A percentile compares a stretch with the other conserved stretches of the same genome.
These are phyloP conservation scores for Dromiciops gliroides DNA, from an alignment of 2,113 vertebrate genomes.

Conservation along the genomic window DNA sequence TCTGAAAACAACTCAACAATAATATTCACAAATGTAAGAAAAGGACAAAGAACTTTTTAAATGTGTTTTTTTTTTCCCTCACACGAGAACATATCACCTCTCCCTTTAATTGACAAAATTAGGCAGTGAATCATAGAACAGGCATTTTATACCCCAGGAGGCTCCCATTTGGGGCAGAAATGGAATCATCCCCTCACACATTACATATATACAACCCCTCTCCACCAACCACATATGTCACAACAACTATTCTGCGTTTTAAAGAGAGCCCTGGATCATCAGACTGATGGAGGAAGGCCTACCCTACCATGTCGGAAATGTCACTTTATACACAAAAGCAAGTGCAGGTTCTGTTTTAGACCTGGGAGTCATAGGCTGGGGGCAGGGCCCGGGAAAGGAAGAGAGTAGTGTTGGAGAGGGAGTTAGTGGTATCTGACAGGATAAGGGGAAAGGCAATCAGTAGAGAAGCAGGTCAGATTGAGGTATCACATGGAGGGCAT, in stretches of 20 bases:
- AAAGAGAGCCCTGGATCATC: neutral
- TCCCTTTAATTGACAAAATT: constrained; percentile 72
- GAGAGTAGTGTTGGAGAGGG: neutral
- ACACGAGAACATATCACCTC: neutral
- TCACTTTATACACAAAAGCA: neutral
- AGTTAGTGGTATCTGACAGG: neutral
- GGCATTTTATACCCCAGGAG: neutral
- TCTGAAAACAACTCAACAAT: too few species aligned
- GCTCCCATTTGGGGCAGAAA: neutral
- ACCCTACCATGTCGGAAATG: neutral
- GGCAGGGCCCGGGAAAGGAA: neutral
- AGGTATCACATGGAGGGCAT: neutral
- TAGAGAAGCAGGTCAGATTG: neutral
- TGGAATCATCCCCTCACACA: neutral
- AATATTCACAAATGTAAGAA: neutral
- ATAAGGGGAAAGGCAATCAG: neutral
- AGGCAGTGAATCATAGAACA: neutral
- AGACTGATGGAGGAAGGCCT: neutral
- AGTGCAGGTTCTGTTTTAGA: neutral
- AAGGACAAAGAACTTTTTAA: neutral
- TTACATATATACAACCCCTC: neutral
- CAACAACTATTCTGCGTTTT: neutral
- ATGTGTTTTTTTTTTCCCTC: neutral
- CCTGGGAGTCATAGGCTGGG: neutral
- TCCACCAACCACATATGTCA: neutral